Evolutionary conservation across 2,113 vertebrate species (phyloP), one percentile per base, ranked within the genome.

Genomic region (Phainopepla nitens): DNA sequence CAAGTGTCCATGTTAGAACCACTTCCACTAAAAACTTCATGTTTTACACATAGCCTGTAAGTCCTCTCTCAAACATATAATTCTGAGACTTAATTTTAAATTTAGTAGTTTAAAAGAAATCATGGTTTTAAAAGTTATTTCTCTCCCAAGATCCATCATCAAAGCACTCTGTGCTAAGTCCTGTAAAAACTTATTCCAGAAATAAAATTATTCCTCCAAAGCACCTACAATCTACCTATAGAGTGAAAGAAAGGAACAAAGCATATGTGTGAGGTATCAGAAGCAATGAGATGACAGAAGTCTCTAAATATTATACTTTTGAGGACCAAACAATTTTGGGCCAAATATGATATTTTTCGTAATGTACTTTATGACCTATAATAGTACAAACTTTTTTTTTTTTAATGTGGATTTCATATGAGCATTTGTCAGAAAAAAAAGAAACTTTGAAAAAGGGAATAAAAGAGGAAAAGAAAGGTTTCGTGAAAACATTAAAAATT

Each of bases 51-150:
- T 11, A 75, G 13, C 44, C 28, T 71, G 5, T 41, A 47, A 57
- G 10, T 44, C 21, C 39, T 78, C 39, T 62, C 27, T n/a, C 8
- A 4, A 80, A 6, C 8, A 16, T 22, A 21, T 13, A 35, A 73
- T 66, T 89, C 19, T 44, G 51, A 84, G 5, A 70, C 16, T 2
- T 58, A 22, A 41, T 78, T 75, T 89, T 36, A 47, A 73, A 89
- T 66, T 20, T 45, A 61, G 11, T 2, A 10, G 5, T 83, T 83
- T 62, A 62, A 69, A 77, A 77, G 22, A 51, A 70, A 58, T 19
- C 0, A 45, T 1, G 0, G 15, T 42, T 68, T 65, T 62, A 21
- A 33, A 77, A 91, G n/a, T 31, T 58, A 12, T 17, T 81, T 0
- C 10, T 70, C 28, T 92, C 12, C n/a, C 15, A 47, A 61, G 10